Base-by-base conservation (phyloP, 2,797 vertebrate genomes). In the Hafferia zeledoni region DNA sequence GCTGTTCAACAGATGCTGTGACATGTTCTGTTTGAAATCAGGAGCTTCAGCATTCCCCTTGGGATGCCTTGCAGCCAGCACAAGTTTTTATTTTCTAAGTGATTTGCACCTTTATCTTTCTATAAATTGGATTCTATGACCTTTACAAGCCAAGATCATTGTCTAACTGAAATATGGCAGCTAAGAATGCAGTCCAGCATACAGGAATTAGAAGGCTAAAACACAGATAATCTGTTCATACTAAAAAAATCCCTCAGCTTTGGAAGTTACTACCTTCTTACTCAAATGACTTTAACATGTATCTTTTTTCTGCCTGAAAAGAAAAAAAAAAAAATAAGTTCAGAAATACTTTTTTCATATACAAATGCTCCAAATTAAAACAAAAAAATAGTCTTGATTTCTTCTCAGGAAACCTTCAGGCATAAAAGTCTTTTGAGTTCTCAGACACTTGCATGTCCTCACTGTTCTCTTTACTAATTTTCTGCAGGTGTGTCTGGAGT, bases 291-390 rank as follows among this genome's bases (percentile, higher is more conserved):
- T 71, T 87, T 65, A 65, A 31, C 7, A 39, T 60, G 8, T 31
- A 2, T 28, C 33, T 17, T 18, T 18, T 9, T 5, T 3, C 0
- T 0, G 7, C 6, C 9, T 1, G 1, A 3, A 59, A 91, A 89
- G 1, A 5, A 59, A 90, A 89, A 28, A 30, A 52, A 12, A 10
- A 50, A 28, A 31, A 64, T 7, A 59, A 68, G 11, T 3, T 79
- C 43, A 72, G 31, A 75, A 37, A 53, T 35, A 35, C 13, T 25
- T 83, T 65, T 31, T 43, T 6, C 18, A 20, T 35, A 22, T 31
- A 65, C 7, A 39, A 28, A 44, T 53, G 3, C 3, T 79, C 17
- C 5, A 89, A 82, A 65, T 72, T n/a, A 20, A 67, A 75, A 61
- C 22, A 28, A 59, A 43, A 37, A 22, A 31, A 53, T 8, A n/a